A percentile compares a stretch with the other conserved stretches of the same genome.
These are phyloP conservation scores for Ctenopoma multispine DNA, from an alignment of 2,797 vertebrate genomes.

Conservation along the genomic window DNA sequence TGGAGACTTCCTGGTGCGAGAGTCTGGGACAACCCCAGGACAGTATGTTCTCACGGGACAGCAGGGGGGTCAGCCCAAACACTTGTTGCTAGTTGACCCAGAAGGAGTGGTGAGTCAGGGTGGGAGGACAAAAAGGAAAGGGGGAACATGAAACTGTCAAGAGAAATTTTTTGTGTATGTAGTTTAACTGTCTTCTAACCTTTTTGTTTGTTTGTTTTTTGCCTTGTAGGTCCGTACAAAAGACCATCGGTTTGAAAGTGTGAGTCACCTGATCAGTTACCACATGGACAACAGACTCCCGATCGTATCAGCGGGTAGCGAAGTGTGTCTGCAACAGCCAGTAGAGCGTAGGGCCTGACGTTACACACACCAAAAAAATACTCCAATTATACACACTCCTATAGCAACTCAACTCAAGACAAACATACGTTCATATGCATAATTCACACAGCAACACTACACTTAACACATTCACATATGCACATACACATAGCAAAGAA, in stretches of 20 bases:
- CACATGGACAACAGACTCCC: constrained; percentile 99
- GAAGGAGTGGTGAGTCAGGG: constrained; percentile 94
- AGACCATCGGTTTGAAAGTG: constrained; percentile 96
- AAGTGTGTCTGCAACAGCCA: constrained; percentile 96
- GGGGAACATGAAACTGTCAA: background rate
- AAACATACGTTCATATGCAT: constrained; percentile 18
- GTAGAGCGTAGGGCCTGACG: constrained; percentile 92
- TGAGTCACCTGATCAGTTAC: constrained; percentile 98
- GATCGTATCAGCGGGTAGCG: constrained; percentile 96
- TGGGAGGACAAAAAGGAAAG: background rate
- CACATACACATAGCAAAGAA: constrained; percentile 44
- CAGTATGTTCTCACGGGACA: constrained; percentile 97
- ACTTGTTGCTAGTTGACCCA: constrained; percentile 95
- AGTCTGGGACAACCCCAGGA: constrained; percentile 94
- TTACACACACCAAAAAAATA: constrained; percentile 45
- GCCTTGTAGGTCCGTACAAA: constrained; percentile 92
- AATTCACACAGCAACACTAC: constrained; percentile 56
- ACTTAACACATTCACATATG: constrained; percentile 19
- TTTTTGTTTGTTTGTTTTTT: background rate
- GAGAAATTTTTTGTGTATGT: background rate
- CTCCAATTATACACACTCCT: constrained; percentile 45
- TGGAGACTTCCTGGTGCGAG: constrained; percentile 96
- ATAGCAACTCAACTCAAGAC: constrained; percentile 27
- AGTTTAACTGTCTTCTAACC: background rate
- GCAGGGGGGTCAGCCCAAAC: constrained; percentile 94